Evolutionary conservation across 2,888 invertebrate genomes (phyloP).

Genomic region (Hypercompe scribonia): DNA sequence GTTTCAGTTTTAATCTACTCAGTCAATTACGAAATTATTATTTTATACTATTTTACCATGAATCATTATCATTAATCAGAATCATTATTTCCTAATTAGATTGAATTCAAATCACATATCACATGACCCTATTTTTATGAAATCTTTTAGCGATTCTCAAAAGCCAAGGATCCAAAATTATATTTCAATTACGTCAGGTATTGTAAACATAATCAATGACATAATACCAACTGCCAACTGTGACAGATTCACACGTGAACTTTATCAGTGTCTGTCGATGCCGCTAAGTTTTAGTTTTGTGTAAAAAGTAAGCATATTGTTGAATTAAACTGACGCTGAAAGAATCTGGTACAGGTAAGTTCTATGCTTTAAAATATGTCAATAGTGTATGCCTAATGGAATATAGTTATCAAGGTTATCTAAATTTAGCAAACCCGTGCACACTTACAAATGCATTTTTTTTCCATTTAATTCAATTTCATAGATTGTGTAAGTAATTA

Average conservation of each 20-base stretch:
- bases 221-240: background rate
- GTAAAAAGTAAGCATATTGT: constrained; percentile 2
- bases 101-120: background rate
- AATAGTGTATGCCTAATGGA: background rate
- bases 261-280: background rate
- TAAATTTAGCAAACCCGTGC: constrained; percentile 13
- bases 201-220: background rate
- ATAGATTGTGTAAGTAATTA: background rate
- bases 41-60: no score
- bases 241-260: background rate
- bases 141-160: background rate
- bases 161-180: background rate
- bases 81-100: background rate
- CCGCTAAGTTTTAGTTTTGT: background rate
- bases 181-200: no score
- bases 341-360: constrained; percentile 1
- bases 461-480: background rate
- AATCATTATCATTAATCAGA: background rate
- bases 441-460: background rate
- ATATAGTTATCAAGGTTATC: constrained; percentile 17
- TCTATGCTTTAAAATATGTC: background rate
- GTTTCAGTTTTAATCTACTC: no score
- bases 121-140: background rate
- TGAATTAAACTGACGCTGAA: background rate
- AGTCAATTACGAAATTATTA: no score